These are phyloP conservation scores for Tiliacea citrago DNA, from an alignment of 2,888 invertebrate species.

Conservation along the genomic window DNA sequence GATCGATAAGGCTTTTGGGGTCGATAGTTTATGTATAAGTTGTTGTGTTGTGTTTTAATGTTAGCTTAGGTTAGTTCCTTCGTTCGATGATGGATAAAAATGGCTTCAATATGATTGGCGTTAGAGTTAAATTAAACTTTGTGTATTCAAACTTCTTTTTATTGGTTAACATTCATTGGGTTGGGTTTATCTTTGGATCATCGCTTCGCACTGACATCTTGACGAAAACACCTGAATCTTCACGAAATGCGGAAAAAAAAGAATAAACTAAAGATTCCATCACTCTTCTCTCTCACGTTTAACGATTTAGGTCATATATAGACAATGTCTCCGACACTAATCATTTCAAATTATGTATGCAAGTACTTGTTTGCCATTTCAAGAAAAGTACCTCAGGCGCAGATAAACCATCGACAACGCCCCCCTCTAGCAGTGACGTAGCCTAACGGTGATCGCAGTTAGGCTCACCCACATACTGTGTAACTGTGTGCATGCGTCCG, in stretches of 20 bases:
- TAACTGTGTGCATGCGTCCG: slow-evolving; percentile 86
- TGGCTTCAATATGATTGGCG: not conserved
- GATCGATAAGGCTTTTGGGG: slow-evolving; percentile 63
- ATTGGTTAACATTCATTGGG: not conserved
- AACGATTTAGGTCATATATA: slow-evolving; percentile 26
- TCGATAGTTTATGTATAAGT: slow-evolving; percentile 38
- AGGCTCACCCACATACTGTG: slow-evolving; percentile 89
- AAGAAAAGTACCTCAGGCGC: slow-evolving; percentile 22
- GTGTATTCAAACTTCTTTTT: not conserved
- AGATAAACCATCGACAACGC: slow-evolving; percentile 57
- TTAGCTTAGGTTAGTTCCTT: slow-evolving; percentile 11
- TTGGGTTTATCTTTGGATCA: not conserved
- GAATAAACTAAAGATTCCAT: not conserved
- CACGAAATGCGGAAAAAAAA: not conserved
- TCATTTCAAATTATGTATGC: not conserved
- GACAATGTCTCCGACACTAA: slow-evolving; percentile 11
- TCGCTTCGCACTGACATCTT: no score
- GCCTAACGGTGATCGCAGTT: slow-evolving; percentile 86
- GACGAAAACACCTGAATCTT: not conserved
- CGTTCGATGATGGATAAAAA: not conserved
- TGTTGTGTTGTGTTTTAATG: not conserved
- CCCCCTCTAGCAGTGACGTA: slow-evolving; percentile 82
- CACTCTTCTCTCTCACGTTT: not conserved
- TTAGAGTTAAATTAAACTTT: not conserved
- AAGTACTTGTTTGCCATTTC: not conserved